Percentiles rank a stretch among this genome's conserved stretches.
Evolutionary conservation across 2,113 vertebrate genomes (phyloP).

Genomic region (Halcyon senegalensis): DNA sequence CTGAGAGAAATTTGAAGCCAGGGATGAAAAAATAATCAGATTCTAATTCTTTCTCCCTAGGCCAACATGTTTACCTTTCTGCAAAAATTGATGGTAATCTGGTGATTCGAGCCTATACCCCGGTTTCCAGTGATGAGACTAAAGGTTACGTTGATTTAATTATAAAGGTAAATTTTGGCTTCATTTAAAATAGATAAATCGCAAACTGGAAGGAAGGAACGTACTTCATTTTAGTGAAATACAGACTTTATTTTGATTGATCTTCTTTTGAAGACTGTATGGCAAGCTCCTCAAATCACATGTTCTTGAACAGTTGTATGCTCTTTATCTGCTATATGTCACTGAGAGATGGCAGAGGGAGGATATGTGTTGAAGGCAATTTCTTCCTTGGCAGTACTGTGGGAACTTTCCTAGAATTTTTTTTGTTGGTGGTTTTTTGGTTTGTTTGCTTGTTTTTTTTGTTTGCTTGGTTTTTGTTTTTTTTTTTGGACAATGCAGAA

Average conservation of each 20-base stretch:
- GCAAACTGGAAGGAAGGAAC: not conserved
- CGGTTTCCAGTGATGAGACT: slow-evolving; percentile 89
- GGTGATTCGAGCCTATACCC: slow-evolving; percentile 90
- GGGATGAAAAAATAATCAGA: not conserved
- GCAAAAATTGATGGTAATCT: slow-evolving; percentile 84
- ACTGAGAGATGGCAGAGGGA: not conserved
- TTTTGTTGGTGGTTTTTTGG: too few relatives aligned
- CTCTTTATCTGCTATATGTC: not conserved
- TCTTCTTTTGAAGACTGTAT: not conserved
- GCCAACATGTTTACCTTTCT: slow-evolving; percentile 91
- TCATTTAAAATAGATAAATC: not conserved
- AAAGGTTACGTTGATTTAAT: slow-evolving; percentile 89
- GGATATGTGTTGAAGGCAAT: not conserved
- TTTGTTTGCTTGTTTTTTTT: too few relatives aligned
- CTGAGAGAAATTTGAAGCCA: not conserved
- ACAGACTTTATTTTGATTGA: not conserved
- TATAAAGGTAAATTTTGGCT: slow-evolving; percentile 82
- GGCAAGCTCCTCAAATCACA: not conserved
- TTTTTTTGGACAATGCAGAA: not conserved
- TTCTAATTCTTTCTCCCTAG: slow-evolving; percentile 66
- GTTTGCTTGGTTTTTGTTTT: too few relatives aligned
- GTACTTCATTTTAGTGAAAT: not conserved
- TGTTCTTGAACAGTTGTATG: not conserved
- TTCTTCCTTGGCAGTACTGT: not conserved
- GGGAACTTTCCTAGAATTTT: not conserved